phyloP scores from a whole-genome alignment of 1,140 invertebrate genomes.

The Leptonema lineaticorne region DNA sequence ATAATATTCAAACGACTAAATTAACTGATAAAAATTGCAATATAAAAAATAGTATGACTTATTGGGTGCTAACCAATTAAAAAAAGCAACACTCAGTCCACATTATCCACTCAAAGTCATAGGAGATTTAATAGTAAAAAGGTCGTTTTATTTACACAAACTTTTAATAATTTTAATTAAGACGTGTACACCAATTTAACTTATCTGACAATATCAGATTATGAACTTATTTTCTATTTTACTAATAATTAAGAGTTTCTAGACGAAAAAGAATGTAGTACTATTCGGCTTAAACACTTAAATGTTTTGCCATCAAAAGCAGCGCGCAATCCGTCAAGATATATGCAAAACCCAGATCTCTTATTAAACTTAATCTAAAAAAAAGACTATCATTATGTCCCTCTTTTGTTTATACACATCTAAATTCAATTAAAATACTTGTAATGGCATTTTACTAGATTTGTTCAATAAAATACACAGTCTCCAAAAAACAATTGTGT shows the following conservation, averaged over 20 bases:
- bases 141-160: constrained; percentile 41
- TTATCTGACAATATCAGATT: constrained; percentile 40
- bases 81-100: constrained; percentile 9
- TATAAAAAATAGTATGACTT: neutral
- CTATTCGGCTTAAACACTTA: constrained; percentile 8
- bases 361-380: constrained; percentile 5
- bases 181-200: constrained; percentile 41
- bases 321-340: constrained; percentile 18
- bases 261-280: constrained; percentile 35
- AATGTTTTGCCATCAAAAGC: constrained; percentile 17
- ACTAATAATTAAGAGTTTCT: constrained; percentile 40
- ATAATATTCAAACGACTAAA: neutral
- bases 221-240: constrained; percentile 39
- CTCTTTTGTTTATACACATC: neutral
- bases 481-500: constrained; percentile 40
- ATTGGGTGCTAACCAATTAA: constrained; percentile 9
- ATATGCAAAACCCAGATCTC: constrained; percentile 28
- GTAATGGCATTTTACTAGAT: constrained; percentile 32
- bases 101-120: constrained; percentile 18
- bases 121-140: constrained; percentile 33
- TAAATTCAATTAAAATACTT: constrained; percentile 31
- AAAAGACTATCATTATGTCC: constrained; percentile 2
- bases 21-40: neutral
- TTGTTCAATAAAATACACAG: constrained; percentile 43
- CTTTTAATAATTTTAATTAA: constrained; percentile 42